Conservation (phyloP, 1,140 invertebrate species). For the Kradibia gibbosae region DNA sequence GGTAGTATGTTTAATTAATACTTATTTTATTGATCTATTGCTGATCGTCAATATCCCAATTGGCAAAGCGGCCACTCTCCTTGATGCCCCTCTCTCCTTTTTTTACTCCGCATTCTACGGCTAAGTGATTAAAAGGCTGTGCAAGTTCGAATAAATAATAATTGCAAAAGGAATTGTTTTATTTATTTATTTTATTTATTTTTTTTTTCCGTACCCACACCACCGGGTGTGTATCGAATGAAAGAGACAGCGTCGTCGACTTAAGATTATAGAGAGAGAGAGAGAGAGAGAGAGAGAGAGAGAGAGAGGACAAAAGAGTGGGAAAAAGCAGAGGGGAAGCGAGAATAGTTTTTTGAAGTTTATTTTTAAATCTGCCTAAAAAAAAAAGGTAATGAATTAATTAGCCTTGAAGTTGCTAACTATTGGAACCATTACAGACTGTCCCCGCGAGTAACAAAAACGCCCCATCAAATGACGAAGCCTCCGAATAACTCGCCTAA, state of each 20-base stretch:
- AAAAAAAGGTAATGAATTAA: background rate
- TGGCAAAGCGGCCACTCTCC: constrained; percentile 15
- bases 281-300: background rate
- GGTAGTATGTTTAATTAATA: constrained; percentile 23
- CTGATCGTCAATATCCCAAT: constrained; percentile 29
- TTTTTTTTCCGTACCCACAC: too few relatives aligned
- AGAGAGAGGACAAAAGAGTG: background rate
- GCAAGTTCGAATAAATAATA: too few relatives aligned
- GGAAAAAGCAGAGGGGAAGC: background rate
- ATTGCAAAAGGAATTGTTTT: too few relatives aligned
- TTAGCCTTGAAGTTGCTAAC: constrained; percentile 6
- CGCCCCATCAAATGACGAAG: constrained; percentile 63
- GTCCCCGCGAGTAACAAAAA: constrained; percentile 72
- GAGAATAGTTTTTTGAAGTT: constrained; percentile 12
- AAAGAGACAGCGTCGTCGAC: too few relatives aligned
- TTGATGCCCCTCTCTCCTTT: background rate
- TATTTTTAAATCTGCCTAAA: background rate
- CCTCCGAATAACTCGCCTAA: constrained; percentile 58
- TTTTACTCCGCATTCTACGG: too few relatives aligned
- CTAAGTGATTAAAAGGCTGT: too few relatives aligned
- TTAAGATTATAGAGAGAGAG: too few relatives aligned
- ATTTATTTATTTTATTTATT: too few relatives aligned
- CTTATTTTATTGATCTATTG: constrained; percentile 38
- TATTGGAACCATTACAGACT: constrained; percentile 61
- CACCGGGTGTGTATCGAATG: too few relatives aligned